Conservation (phyloP, 2,888 invertebrate genomes). For the Caenorhabditis virilis region DNA sequence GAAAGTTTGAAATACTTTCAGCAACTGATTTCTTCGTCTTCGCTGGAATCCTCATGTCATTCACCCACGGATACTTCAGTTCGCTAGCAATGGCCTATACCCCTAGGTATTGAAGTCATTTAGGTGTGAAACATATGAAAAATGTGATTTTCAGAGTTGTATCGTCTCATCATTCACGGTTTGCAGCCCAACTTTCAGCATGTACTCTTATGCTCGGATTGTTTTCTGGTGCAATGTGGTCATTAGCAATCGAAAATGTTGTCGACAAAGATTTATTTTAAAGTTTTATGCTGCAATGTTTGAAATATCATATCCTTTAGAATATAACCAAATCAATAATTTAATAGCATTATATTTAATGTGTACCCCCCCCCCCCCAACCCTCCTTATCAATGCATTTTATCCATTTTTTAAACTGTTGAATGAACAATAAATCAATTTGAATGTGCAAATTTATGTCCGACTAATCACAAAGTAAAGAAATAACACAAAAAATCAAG, state of each 20-base stretch:
- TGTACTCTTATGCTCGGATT: slow-evolving; percentile 49
- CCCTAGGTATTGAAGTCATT: slow-evolving; percentile 72
- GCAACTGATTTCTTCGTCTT: slow-evolving; percentile 70
- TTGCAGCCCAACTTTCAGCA: slow-evolving; percentile 51
- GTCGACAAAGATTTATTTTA: slow-evolving; percentile 7
- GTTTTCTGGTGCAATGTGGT: slow-evolving; percentile 29
- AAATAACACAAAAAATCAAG: no score
- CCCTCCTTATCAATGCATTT: no score
- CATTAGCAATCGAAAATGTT: slow-evolving; percentile 22
- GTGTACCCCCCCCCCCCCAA: no score
- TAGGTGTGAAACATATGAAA: not conserved
- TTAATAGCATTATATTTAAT: no score
- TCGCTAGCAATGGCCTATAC: slow-evolving; percentile 91
- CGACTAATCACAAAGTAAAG: no score
- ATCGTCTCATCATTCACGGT: slow-evolving; percentile 34
- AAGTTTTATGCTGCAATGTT: no score
- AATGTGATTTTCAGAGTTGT: slow-evolving; percentile 30
- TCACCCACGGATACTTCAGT: slow-evolving; percentile 89
- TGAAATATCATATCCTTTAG: no score
- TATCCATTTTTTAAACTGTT: no score
- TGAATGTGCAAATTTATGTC: no score
- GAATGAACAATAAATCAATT: no score
- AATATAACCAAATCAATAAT: no score
- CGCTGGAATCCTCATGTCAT: slow-evolving; percentile 77
- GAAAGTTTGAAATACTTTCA: slow-evolving; percentile 8